These are phyloP conservation scores for Campylomormyrus numenius DNA, from an alignment of 2,113 vertebrate species.

Conservation along the genomic window DNA sequence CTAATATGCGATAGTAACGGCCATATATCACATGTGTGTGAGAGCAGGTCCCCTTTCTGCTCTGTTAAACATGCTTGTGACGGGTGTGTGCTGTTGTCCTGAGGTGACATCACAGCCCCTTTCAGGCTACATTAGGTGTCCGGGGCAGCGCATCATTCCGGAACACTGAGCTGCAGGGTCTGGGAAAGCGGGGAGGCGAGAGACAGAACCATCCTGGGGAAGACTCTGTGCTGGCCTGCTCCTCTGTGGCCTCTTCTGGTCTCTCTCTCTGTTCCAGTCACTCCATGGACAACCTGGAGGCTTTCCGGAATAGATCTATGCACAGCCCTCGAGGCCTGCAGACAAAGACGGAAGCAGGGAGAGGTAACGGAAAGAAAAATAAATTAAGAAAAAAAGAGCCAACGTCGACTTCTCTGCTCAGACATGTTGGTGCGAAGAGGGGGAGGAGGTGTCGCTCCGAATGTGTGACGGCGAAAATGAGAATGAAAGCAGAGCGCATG, in stretches of 20 bases:
- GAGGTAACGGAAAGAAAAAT: background rate
- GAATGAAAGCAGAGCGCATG: background rate
- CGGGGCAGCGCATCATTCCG: background rate
- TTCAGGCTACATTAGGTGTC: background rate
- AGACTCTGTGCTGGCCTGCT: background rate
- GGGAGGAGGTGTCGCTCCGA: background rate
- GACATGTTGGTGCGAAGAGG: background rate
- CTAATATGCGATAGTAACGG: background rate
- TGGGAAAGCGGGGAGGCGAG: background rate
- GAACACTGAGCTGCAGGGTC: background rate
- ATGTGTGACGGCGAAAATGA: background rate
- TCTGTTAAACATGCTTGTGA: background rate
- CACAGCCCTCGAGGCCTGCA: background rate
- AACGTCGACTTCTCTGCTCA: background rate
- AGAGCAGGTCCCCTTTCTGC: background rate
- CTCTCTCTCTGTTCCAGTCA: background rate
- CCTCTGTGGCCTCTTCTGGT: background rate
- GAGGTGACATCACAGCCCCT: slow-evolving; percentile 2
- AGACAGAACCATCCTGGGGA: background rate
- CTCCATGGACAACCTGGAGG: background rate
- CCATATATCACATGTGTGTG: background rate
- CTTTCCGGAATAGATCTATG: background rate
- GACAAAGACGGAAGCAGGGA: background rate
- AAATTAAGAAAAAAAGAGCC: background rate
- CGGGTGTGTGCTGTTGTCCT: background rate